These are phyloP conservation scores for Bothrops jararaca DNA, from an alignment of 2,113 vertebrate genomes.

Conservation along the genomic window DNA sequence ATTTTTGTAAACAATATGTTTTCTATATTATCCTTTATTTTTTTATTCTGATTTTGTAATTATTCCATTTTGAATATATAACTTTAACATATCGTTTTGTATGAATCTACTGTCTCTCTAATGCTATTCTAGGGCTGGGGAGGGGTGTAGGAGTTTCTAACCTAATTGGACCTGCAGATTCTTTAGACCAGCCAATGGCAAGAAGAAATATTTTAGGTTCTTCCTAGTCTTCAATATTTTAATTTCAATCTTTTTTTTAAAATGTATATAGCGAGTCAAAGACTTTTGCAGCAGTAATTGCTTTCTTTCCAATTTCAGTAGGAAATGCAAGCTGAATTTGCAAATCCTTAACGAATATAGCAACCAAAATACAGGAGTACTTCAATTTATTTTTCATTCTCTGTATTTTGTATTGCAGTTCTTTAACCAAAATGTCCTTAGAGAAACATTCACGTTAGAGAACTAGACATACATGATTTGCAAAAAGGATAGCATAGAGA, in stretches of 20 bases:
- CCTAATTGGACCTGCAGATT: neutral
- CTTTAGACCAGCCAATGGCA: neutral
- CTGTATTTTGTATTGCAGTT: neutral
- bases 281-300: neutral
- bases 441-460: neutral
- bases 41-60: neutral
- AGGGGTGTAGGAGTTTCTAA: neutral
- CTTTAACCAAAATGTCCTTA: neutral
- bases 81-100: neutral
- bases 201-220: neutral
- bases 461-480: neutral
- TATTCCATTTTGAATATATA: neutral
- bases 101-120: neutral
- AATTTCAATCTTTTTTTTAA: neutral
- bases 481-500: neutral
- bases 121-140: neutral
- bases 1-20: neutral
- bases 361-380: neutral
- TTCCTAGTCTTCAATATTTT: neutral
- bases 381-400: neutral
- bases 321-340: neutral
- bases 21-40: neutral
- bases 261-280: neutral
- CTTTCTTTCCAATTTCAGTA: neutral
- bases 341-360: neutral